A percentile compares a stretch with the other conserved stretches of the same genome.
phyloP scores from a whole-genome alignment of 1,140 invertebrate species.

The Eupristina koningsbergeri region DNA sequence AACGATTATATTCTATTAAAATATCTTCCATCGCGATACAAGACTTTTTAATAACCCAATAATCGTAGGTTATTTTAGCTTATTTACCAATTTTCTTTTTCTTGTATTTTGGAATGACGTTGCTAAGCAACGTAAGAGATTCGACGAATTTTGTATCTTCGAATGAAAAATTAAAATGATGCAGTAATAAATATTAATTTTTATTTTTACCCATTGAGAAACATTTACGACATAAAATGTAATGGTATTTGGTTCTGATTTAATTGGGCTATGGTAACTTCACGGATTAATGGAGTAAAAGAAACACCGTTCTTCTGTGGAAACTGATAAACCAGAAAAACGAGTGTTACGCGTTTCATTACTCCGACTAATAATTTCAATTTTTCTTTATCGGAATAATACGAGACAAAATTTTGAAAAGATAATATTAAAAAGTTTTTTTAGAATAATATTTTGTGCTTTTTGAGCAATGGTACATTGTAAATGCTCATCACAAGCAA shows the following conservation, averaged over 20 bases:
- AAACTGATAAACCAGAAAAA: too few species aligned
- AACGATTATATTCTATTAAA: not conserved
- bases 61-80: not conserved
- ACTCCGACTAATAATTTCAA: too few species aligned
- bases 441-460: too few species aligned
- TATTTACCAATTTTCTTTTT: not conserved
- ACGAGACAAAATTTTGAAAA: too few species aligned
- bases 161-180: not conserved
- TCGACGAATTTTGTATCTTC: not conserved
- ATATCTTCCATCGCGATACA: not conserved
- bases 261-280: not conserved
- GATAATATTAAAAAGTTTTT: too few species aligned
- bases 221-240: not conserved
- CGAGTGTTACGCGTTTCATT: too few species aligned
- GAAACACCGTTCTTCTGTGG: too few species aligned
- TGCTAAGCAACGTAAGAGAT: too few species aligned
- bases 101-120: not conserved
- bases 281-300: too few species aligned
- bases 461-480: too few species aligned
- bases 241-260: not conserved
- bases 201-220: not conserved
- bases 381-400: too few species aligned
- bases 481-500: too few species aligned
- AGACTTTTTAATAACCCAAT: not conserved
- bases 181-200: not conserved